Conservation (phyloP, 1,140 invertebrate species). For the Adoxophyes honmai region DNA sequence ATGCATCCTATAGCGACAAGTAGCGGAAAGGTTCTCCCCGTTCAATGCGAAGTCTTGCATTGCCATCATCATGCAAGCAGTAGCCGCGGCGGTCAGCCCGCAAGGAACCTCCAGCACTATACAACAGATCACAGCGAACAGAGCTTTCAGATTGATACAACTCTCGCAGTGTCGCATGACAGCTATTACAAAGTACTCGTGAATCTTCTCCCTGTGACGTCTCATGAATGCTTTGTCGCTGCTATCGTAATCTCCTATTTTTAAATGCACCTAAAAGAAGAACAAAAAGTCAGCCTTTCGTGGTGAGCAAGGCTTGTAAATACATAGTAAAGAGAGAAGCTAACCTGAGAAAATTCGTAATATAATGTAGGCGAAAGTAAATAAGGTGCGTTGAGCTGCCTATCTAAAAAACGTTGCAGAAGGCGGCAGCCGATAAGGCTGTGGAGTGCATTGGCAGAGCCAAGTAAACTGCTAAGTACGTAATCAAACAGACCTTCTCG, state of each 20-base stretch:
- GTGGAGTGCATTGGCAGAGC: constrained; percentile 51
- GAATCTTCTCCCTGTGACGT: constrained; percentile 70
- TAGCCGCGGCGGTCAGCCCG: constrained; percentile 76
- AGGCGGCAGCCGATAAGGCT: constrained; percentile 77
- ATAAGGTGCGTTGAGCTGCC: constrained; percentile 65
- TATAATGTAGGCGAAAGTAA: constrained; percentile 77
- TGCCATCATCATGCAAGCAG: constrained; percentile 77
- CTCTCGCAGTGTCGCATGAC: constrained; percentile 64
- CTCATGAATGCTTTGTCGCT: constrained; percentile 75
- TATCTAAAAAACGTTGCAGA: constrained; percentile 76
- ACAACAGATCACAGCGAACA: constrained; percentile 76
- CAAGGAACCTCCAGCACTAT: constrained; percentile 78
- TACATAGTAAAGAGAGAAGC: not conserved
- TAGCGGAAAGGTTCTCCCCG: constrained; percentile 30
- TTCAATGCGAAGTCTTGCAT: constrained; percentile 76
- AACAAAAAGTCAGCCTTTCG: not conserved
- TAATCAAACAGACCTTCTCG: constrained; percentile 63
- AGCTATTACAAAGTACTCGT: constrained; percentile 70
- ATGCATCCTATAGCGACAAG: constrained; percentile 74
- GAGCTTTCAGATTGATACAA: constrained; percentile 72
- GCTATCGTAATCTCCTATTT: constrained; percentile 42
- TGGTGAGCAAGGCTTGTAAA: not conserved
- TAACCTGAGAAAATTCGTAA: constrained; percentile 61
- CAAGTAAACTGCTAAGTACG: constrained; percentile 68
- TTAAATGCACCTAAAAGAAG: constrained; percentile 51